phyloP scores from a whole-genome alignment of 1,140 invertebrate genomes.

The Pachypsylla venusta region DNA sequence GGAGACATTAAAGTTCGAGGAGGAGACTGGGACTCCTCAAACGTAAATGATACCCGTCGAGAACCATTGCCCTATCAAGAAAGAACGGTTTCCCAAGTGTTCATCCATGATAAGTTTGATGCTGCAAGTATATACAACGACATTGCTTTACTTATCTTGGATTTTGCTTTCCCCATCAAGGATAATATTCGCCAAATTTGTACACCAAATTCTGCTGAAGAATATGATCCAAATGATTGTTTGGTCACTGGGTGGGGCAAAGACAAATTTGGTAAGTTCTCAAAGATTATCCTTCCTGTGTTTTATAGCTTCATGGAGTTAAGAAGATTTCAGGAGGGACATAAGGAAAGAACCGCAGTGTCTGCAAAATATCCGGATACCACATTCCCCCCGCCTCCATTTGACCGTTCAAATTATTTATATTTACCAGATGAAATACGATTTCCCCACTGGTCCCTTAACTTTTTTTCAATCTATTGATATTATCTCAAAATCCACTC shows the following conservation, averaged over 20 bases:
- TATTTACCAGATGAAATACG: too few relatives aligned
- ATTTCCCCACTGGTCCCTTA: too few relatives aligned
- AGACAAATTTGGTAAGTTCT: slow-evolving; percentile 37
- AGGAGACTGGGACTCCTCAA: slow-evolving; percentile 41
- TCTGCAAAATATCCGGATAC: too few relatives aligned
- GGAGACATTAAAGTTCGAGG: slow-evolving; percentile 31
- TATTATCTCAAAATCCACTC: too few relatives aligned
- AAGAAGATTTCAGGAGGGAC: too few relatives aligned
- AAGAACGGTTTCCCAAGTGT: slow-evolving; percentile 29
- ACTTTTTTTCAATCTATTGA: too few relatives aligned
- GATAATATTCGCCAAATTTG: slow-evolving; percentile 37
- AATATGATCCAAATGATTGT: slow-evolving; percentile 30
- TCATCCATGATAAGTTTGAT: slow-evolving; percentile 31
- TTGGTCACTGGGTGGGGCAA: slow-evolving; percentile 49
- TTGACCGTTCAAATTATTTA: too few relatives aligned
- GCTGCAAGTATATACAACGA: slow-evolving; percentile 31
- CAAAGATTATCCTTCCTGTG: too few relatives aligned
- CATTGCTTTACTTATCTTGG: slow-evolving; percentile 33
- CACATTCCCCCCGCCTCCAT: too few relatives aligned
- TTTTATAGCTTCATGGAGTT: too few relatives aligned
- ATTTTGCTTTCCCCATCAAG: slow-evolving; percentile 25
- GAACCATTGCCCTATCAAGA: slow-evolving; percentile 41
- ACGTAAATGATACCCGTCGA: slow-evolving; percentile 36
- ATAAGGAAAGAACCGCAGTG: too few relatives aligned
- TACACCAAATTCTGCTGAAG: slow-evolving; percentile 28